Evolutionary conservation across 2,797 vertebrate species (phyloP).

Genomic region (Falco berigora): DNA sequence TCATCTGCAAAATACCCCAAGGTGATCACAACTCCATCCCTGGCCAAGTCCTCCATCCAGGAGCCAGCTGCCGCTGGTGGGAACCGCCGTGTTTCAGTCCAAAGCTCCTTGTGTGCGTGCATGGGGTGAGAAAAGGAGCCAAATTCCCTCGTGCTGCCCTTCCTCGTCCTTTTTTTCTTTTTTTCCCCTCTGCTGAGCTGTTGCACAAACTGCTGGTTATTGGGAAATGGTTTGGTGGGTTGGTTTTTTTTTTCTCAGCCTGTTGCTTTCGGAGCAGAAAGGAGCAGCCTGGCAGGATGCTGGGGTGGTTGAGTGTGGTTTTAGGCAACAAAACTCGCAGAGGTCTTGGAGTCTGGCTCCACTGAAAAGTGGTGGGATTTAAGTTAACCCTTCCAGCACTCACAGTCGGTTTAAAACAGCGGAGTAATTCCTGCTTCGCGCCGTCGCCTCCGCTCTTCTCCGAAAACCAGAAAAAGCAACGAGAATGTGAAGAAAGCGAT

Average conservation of each 20-base stretch:
- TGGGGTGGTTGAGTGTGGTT: background rate
- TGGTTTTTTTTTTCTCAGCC: no score
- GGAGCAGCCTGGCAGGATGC: background rate
- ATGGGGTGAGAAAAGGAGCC: background rate
- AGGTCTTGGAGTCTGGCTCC: background rate
- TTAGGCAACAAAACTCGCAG: background rate
- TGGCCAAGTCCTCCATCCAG: background rate
- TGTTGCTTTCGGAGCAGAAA: background rate
- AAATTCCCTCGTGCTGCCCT: background rate
- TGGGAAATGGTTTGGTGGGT: background rate
- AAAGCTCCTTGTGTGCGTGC: fast-evolving
- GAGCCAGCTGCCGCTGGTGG: background rate
- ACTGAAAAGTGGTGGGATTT: fast-evolving
- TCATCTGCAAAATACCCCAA: background rate
- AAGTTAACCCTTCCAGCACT: background rate
- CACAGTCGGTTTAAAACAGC: background rate
- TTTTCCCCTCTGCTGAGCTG: background rate
- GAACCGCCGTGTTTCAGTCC: fast-evolving
- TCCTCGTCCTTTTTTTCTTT: background rate
- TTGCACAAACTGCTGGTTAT: background rate
- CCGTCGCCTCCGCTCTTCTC: background rate
- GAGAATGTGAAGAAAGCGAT: background rate
- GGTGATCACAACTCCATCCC: background rate
- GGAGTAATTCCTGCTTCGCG: fast-evolving
- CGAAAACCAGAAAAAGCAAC: fast-evolving